Evolutionary conservation across 1,140 invertebrate genomes (phyloP), one percentile per base, ranked within the genome.

Genomic region (Potamilus streckersoni): DNA sequence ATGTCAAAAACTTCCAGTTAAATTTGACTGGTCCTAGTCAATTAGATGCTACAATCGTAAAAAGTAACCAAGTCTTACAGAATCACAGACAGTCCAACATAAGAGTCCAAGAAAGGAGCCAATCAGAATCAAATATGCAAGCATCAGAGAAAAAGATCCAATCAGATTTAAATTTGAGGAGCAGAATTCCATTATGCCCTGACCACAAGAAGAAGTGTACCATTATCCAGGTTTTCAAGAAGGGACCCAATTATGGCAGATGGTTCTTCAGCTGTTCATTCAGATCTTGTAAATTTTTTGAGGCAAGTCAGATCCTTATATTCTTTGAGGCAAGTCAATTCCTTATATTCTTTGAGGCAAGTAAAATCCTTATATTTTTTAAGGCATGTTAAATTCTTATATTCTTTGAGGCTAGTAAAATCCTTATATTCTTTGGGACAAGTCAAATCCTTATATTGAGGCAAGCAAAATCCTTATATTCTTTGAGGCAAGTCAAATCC

Each of bases 221-320:
- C 62, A 73, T 86, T 71, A 80, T 78, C 15, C 82, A 86, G 69
- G 84, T 85, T 13, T 67, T 80, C 15, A 88, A 87, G 63, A 79
- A 83, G 65, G 86, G 83, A 66, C 78, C 81, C 20, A 88, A 88
- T 61, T 79, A 81, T 64, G 80, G 82, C 1, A 76, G 87, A 55
- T 81, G 80, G 80, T 88, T 88, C 74, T 88, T 84, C 72, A 76
- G 78, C 16, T 88, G 87, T 71, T 57, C 78, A 16, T n/a, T 83
- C 2, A 69, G 71, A n/a, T 67, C 79, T n/a, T 88, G 87, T 73
- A 82, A 87, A 63, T 84, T 83, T 62, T 88, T 88, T 73, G 61
- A 87, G 83, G 84, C 23, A 23, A 23, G 23, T 23, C 23, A 84
- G 67, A 56, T 20, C 59, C n/a, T 58, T 23, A 69, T 16, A n/a